Percentiles rank a stretch among this genome's conserved stretches.
These are phyloP conservation scores for Carterocephalus palaemon DNA, from an alignment of 2,888 invertebrate species.

Conservation along the genomic window DNA sequence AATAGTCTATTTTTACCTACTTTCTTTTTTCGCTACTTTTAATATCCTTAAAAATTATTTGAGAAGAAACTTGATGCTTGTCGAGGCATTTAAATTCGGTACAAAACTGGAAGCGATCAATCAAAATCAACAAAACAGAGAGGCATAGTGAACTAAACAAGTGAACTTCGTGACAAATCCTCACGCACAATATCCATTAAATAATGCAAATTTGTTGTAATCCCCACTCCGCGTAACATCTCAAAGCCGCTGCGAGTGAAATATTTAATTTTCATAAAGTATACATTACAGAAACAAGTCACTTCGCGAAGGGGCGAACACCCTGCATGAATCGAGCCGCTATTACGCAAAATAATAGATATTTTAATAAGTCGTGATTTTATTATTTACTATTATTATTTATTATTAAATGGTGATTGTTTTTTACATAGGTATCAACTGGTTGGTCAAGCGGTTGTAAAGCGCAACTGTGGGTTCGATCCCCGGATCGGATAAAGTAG, in stretches of 20 bases:
- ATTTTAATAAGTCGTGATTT: conserved; percentile 9
- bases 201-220: conserved; percentile 78
- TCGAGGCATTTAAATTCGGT: conserved; percentile 25
- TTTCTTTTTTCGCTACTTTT: too few species aligned
- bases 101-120: conserved; percentile 41
- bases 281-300: conserved; percentile 64
- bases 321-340: conserved; percentile 22
- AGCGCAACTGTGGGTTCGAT: conserved; percentile 8
- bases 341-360: conserved; percentile 20
- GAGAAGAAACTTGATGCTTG: conserved; percentile 22
- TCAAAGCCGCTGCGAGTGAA: conserved; percentile 59
- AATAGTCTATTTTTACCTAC: too few species aligned
- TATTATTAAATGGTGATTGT: too few species aligned
- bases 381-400: too few species aligned
- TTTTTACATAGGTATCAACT: too few species aligned
- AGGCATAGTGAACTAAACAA: conserved; percentile 46
- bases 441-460: conserved; percentile 7
- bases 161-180: conserved; percentile 67
- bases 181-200: conserved; percentile 74
- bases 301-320: conserved; percentile 39
- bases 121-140: conserved; percentile 47
- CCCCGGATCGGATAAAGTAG: too few species aligned
- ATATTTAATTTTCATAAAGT: conserved; percentile 79
- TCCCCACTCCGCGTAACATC: conserved; percentile 61
- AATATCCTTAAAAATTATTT: conserved; percentile 19